Percentiles rank a stretch among this genome's conserved stretches.
phyloP scores from a whole-genome alignment of 2,888 invertebrate genomes.

The Pterostichus madidus region DNA sequence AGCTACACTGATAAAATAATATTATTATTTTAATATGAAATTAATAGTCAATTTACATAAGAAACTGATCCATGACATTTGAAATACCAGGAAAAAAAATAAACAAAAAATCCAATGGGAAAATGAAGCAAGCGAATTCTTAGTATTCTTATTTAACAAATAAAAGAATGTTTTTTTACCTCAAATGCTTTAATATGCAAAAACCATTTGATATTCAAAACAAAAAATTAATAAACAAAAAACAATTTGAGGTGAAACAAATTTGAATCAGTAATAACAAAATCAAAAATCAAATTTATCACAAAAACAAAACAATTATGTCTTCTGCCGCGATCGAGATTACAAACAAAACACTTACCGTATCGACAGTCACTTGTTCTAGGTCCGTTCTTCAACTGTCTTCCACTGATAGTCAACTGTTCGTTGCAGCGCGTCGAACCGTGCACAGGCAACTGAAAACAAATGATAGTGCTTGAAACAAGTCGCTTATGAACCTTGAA shows the following conservation, averaged over 20 bases:
- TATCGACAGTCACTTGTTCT: slow-evolving; percentile 10
- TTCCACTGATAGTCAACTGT: slow-evolving; percentile 24
- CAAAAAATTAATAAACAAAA: too few species aligned
- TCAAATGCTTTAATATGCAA: too few species aligned
- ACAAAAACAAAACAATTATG: background rate
- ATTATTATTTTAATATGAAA: background rate
- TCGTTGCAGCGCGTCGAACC: slow-evolving; percentile 38
- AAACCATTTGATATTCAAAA: too few species aligned
- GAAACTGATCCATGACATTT: background rate
- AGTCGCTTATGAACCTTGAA: slow-evolving; percentile 51
- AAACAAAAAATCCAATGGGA: background rate
- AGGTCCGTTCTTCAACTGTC: slow-evolving; percentile 12
- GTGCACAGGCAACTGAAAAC: slow-evolving; percentile 51
- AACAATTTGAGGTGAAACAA: too few species aligned
- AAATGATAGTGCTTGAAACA: slow-evolving; percentile 24
- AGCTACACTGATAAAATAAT: slow-evolving; percentile 7
- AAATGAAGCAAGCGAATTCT: background rate
- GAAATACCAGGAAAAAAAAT: background rate
- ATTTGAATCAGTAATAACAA: too few species aligned
- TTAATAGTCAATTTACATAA: too few species aligned
- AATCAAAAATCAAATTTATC: too few species aligned
- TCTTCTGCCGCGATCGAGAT: background rate
- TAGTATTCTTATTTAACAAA: too few species aligned
- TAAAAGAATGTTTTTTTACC: too few species aligned
- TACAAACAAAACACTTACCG: slow-evolving; percentile 23